Conservation (phyloP, 2,888 invertebrate species). For the Morpho achilles region DNA sequence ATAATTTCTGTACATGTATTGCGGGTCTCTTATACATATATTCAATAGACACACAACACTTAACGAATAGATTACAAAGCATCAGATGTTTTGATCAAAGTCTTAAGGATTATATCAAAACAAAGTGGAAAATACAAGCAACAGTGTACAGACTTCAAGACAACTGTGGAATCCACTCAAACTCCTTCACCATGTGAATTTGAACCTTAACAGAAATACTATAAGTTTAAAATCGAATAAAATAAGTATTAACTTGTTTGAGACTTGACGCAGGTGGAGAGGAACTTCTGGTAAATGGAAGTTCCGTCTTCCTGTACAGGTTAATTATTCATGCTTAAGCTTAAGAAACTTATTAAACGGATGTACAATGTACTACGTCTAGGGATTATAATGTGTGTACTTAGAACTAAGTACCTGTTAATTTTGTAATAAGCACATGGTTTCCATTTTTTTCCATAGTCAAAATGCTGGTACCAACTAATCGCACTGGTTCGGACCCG, state of each 20-base stretch:
- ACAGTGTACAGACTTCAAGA: slow-evolving; percentile 23
- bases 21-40: too few relatives aligned
- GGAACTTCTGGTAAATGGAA: slow-evolving; percentile 37
- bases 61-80: background rate
- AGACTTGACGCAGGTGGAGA: slow-evolving; percentile 55
- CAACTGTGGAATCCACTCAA: slow-evolving; percentile 8
- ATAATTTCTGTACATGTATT: too few relatives aligned
- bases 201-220: background rate
- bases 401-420: too few relatives aligned
- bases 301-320: slow-evolving; percentile 36
- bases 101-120: slow-evolving; percentile 25
- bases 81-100: slow-evolving; percentile 24
- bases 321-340: slow-evolving; percentile 50
- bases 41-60: too few relatives aligned
- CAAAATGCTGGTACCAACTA: too few relatives aligned
- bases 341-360: slow-evolving; percentile 17
- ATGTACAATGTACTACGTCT: slow-evolving; percentile 1
- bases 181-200: background rate
- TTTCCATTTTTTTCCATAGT: too few relatives aligned
- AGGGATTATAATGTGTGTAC: background rate
- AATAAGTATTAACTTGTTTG: slow-evolving; percentile 5
- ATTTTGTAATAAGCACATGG: too few relatives aligned
- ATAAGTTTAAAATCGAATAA: slow-evolving; percentile 4
- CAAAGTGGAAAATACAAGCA: slow-evolving; percentile 21
- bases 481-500: too few relatives aligned